Conservation (phyloP, 92 coral and sea anemone species). For the Heteractis magnifica region DNA sequence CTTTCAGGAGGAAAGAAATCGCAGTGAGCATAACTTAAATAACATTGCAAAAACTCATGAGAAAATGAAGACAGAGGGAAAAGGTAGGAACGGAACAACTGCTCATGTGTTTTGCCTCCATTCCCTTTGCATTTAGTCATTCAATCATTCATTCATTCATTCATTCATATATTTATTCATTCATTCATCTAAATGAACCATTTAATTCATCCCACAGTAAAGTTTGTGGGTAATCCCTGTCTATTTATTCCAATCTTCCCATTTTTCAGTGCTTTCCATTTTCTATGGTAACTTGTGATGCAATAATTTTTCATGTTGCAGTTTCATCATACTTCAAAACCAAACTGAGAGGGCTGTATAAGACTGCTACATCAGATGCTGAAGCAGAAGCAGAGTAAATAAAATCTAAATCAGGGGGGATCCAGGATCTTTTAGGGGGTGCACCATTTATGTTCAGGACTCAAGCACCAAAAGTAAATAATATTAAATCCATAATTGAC, state of each 20-base stretch:
- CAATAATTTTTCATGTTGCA: slow-evolving; percentile 22
- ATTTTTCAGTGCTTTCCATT: not conserved
- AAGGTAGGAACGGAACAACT: slow-evolving; percentile 49
- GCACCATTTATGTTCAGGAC: too few relatives aligned
- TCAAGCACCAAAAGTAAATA: too few relatives aligned
- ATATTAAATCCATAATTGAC: too few relatives aligned
- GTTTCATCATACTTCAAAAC: slow-evolving; percentile 95
- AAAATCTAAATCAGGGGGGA: not conserved
- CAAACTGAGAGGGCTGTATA: slow-evolving; percentile 89
- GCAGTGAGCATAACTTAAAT: slow-evolving; percentile 86
- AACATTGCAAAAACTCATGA: slow-evolving; percentile 94
- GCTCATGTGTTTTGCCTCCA: not conserved
- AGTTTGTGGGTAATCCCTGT: not conserved
- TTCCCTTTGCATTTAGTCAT: not conserved
- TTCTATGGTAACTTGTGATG: not conserved
- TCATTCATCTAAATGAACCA: not conserved
- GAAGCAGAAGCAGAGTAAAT: slow-evolving; percentile 96
- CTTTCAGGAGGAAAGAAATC: slow-evolving; percentile 84
- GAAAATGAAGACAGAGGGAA: slow-evolving; percentile 92
- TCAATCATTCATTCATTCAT: not conserved
- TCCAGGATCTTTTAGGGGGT: too few relatives aligned
- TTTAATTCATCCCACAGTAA: not conserved
- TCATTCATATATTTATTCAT: not conserved
- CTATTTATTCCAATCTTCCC: not conserved
- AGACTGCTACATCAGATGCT: slow-evolving; percentile 91